Percentiles rank a stretch among this genome's conserved stretches.
These are phyloP conservation scores for Ameiurus melas DNA, from an alignment of 2,113 vertebrate species.

Conservation along the genomic window DNA sequence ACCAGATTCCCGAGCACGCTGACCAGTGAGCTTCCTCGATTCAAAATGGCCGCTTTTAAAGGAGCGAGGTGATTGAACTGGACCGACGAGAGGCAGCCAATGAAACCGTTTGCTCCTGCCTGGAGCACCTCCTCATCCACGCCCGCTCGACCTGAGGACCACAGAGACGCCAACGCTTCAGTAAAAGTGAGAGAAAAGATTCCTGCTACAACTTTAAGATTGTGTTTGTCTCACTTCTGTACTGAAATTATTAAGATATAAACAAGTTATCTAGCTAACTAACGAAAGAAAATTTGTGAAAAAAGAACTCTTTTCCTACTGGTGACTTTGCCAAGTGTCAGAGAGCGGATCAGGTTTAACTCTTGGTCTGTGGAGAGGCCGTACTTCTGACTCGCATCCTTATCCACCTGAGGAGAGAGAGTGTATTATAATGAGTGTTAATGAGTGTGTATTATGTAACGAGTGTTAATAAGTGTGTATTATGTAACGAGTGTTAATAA, in stretches of 20 bases:
- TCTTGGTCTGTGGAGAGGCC: slow-evolving; percentile 79
- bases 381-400: slow-evolving; percentile 74
- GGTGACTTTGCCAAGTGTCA: slow-evolving; percentile 81
- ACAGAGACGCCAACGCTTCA: not conserved
- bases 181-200: not conserved
- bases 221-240: not conserved
- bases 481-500: too few relatives aligned
- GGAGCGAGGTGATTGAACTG: slow-evolving; percentile 83
- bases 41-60: slow-evolving; percentile 80
- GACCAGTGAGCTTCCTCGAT: slow-evolving; percentile 72
- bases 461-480: not conserved
- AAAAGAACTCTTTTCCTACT: slow-evolving; percentile 64
- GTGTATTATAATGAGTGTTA: too few relatives aligned
- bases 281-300: too few relatives aligned
- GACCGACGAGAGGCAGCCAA: slow-evolving; percentile 83
- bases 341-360: slow-evolving; percentile 75
- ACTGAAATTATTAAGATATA: too few relatives aligned
- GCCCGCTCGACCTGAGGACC: slow-evolving; percentile 66
- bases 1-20: slow-evolving; percentile 72
- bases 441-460: not conserved
- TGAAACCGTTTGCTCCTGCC: slow-evolving; percentile 77
- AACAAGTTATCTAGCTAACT: too few relatives aligned
- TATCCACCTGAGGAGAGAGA: slow-evolving; percentile 75
- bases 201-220: not conserved
- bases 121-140: slow-evolving; percentile 75